Percentiles rank a stretch among this genome's conserved stretches.
Conservation (phyloP, 2,797 vertebrate species). For the Danio tinwini region DNA sequence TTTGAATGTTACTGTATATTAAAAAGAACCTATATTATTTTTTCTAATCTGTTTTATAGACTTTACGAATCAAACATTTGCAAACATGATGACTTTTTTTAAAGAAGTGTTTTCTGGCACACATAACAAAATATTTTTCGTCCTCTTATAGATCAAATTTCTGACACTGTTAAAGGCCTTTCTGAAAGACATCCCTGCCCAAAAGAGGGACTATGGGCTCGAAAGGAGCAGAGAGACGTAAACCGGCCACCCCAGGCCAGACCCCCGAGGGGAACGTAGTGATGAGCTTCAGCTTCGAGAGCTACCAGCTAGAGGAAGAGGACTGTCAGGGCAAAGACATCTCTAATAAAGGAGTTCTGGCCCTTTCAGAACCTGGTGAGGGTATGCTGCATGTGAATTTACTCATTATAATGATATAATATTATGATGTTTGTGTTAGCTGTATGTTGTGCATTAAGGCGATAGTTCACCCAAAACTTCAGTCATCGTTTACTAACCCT, state of each 20-base stretch:
- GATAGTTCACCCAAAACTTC: no score
- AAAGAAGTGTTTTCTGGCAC: no score
- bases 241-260: slow-evolving; percentile 77
- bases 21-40: no score
- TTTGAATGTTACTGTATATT: no score
- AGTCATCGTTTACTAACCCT: no score
- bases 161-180: slow-evolving; percentile 22
- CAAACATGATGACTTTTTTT: no score
- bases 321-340: slow-evolving; percentile 79
- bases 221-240: slow-evolving; percentile 81
- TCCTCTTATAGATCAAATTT: slow-evolving; percentile 37
- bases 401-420: neutral
- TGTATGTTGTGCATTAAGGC: no score
- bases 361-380: slow-evolving; percentile 89
- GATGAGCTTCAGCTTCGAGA: slow-evolving; percentile 94
- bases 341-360: slow-evolving; percentile 84
- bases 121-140: neutral
- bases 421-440: neutral
- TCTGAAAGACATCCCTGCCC: slow-evolving; percentile 26
- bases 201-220: slow-evolving; percentile 77
- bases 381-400: slow-evolving; percentile 15
- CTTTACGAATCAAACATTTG: no score
- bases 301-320: slow-evolving; percentile 91
- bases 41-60: no score
- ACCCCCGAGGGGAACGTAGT: slow-evolving; percentile 82